Percentiles rank a stretch among this genome's conserved stretches.
phyloP scores from a whole-genome alignment of 2,888 invertebrate species.

The Megamerina dolium region DNA sequence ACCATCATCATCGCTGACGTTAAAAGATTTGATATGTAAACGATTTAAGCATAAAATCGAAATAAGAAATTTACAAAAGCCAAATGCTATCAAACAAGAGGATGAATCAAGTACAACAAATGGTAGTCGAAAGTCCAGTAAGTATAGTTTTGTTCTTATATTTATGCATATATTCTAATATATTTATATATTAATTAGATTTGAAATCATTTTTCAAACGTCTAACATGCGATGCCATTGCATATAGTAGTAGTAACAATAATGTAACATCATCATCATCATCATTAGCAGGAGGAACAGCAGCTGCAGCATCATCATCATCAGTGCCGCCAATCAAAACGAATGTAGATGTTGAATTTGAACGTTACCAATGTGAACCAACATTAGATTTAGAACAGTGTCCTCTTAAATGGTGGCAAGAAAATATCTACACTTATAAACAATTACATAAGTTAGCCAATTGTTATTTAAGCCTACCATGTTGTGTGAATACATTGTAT shows the following conservation, averaged over 20 bases:
- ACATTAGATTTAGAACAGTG: conserved; percentile 33
- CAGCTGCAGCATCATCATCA: too few relatives aligned
- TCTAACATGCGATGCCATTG: conserved; percentile 4
- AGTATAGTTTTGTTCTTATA: conserved; percentile 4
- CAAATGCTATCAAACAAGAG: conserved; percentile 1
- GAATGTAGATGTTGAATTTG: conserved; percentile 28
- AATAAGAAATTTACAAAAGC: neutral
- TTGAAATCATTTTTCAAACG: conserved; percentile 30
- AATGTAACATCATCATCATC: too few relatives aligned
- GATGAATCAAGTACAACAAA: neutral
- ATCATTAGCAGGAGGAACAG: too few relatives aligned
- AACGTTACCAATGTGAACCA: conserved; percentile 26
- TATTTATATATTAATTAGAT: too few relatives aligned
- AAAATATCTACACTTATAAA: conserved; percentile 25
- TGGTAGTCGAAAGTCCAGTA: conserved; percentile 11
- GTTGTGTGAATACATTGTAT: conserved; percentile 20
- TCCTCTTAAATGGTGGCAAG: conserved; percentile 35
- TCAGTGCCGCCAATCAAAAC: conserved; percentile 16
- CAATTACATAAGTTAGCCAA: conserved; percentile 29
- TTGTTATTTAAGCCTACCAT: conserved; percentile 30
- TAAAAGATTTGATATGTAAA: too few relatives aligned
- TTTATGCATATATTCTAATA: too few relatives aligned
- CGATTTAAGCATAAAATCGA: conserved; percentile 12
- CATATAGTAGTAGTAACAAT: too few relatives aligned
- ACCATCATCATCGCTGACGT: too few relatives aligned